Base-by-base conservation (phyloP, 2,797 vertebrate species). In the Peromyscus nudipes region DNA sequence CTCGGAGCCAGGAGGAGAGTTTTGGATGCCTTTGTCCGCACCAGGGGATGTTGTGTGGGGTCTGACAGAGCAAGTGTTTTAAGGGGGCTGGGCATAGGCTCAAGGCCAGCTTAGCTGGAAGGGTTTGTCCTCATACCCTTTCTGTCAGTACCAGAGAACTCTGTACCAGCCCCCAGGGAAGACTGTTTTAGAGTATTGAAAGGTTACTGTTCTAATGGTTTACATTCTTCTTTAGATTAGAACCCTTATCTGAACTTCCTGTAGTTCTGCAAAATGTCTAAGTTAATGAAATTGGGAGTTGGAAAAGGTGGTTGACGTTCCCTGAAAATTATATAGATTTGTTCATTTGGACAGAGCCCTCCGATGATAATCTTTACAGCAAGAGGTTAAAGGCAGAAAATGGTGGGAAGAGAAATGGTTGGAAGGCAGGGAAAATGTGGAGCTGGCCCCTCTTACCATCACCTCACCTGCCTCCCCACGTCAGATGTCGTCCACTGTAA, bases 331-430 rank as follows among this genome's bases (percentile, higher is more conserved):
- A 40, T 92, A 13, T 55, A 40, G 13, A 62, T 9, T 55, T 89
- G 71, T 79, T 91, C 64, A 31, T 94, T 92, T 64, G 73, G 55
- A 96, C 60, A 89, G 87, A 94, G 9, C 40, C 73, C 27, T 89
- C 55, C 19, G 23, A n/a, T 95, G 31, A n/a, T 95, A 49, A 95
- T 27, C 34, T 89, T 85, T 62, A 73, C 76, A 55, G 94, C 93
- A 87, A 67, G 92, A 96, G 89, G 73, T 80, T 52, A 65, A 95
- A 93, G 85, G 49, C 34, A 96, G 89, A 95, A 91, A 81, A 23
- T 83, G 60, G 43, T 84, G 79, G 57, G 37, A 62, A 64, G n/a
- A 88, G 23, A 67, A 69, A 8, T 40, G n/a, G 8, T 81, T 43
- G 0, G 80, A 57, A 84, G 40, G n/a, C 31, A 60, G 62, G 43